Evolutionary conservation across 2,888 invertebrate genomes (phyloP), one percentile per base, ranked within the genome.

Genomic region (Matsumyia berberina): DNA sequence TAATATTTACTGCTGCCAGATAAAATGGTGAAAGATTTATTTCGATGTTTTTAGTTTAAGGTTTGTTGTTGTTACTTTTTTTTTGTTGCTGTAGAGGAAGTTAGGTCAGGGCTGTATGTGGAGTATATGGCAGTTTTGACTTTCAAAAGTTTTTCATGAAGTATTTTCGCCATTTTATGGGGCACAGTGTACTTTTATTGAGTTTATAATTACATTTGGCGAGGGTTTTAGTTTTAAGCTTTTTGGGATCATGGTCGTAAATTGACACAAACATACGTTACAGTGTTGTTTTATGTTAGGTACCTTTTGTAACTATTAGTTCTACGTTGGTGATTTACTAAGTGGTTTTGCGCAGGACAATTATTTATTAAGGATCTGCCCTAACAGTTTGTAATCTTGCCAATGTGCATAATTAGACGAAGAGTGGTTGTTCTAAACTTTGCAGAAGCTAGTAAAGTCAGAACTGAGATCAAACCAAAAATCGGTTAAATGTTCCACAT

Each of bases 1-100:
- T 80, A 70, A 85, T 85, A 85, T 80, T 85, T 79, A 85, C 80
- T 74, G 70, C 76, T 80, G 80, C n/a, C 76, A 85, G 85, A 85
- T 85, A 85, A 85, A 76, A 80, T 80, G 70, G 33, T 17, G 85
- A 70, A 80, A 67, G 80, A 80, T 85, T 85, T 85, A 85, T 85
- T 70, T 76, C 44, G 53, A 37, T 76, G 66, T 74, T 85, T n/a
- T 70, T 66, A 72, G 64, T 80, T 76, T 37, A 44, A 42, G 51
- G 60, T 60, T 73, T 62, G 39, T 72, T 33, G 31, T 17, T 39
- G 4, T 17, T 33, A 39, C 60, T 42, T 17, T 49, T 39, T 19
- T 12, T 17, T 24, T 6, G 12, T n/a, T n/a, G n/a, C n/a, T n/a
- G n/a, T n/a, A 58, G 8, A 37, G 49, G 12, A 33, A n/a, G 33